Conservation (phyloP, 2,888 invertebrate species). For the Epistrophe grossulariae region DNA sequence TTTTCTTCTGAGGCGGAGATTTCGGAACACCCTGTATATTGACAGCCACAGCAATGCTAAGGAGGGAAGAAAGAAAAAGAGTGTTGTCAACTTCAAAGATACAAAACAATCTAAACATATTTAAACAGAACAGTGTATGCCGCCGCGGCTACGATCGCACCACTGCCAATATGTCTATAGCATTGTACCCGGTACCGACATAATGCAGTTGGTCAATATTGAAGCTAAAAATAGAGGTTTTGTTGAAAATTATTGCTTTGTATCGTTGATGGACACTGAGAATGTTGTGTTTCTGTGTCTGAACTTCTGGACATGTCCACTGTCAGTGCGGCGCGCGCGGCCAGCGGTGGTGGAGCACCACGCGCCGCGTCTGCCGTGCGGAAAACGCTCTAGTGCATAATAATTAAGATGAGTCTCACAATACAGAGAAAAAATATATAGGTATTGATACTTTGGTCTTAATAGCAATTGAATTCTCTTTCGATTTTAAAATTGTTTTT, state of each 20-base stretch:
- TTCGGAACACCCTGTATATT: no score
- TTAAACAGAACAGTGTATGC: background rate
- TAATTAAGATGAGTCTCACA: conserved; percentile 58
- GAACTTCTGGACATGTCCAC: conserved; percentile 18
- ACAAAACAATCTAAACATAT: conserved; percentile 44
- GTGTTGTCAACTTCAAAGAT: conserved; percentile 17
- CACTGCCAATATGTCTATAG: background rate
- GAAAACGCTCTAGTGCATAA: conserved; percentile 54
- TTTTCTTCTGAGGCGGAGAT: no score
- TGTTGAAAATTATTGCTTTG: conserved; percentile 22
- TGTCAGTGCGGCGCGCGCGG: background rate
- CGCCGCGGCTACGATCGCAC: background rate
- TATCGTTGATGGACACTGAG: conserved; percentile 6
- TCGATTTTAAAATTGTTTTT: conserved; percentile 63
- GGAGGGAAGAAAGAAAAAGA: background rate
- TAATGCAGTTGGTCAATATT: conserved; percentile 34
- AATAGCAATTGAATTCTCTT: conserved; percentile 24
- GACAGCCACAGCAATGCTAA: background rate
- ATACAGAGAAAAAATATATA: conserved; percentile 11
- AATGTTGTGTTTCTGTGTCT: conserved; percentile 9
- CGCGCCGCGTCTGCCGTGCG: background rate
- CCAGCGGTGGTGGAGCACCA: background rate
- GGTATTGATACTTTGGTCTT: background rate
- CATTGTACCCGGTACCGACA: conserved; percentile 2
- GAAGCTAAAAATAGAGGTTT: conserved; percentile 50